Conservation (phyloP, 2,888 invertebrate species). For the Amphipyra tragopoginis region DNA sequence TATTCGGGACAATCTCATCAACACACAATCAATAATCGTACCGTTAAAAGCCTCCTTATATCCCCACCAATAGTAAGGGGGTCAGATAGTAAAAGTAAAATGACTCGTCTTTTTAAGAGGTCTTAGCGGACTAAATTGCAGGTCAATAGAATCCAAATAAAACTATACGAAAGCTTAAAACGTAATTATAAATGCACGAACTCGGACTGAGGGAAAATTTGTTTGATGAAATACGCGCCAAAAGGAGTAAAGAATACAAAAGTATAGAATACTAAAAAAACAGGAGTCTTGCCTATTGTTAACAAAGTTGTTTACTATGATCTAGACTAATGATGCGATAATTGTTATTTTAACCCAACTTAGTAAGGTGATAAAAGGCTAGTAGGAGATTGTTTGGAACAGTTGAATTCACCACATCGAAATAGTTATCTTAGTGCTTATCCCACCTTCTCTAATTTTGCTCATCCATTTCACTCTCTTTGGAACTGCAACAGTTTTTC, state of each 20-base stretch:
- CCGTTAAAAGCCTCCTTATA: conserved; percentile 49
- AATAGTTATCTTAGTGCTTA: no score
- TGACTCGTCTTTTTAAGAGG: conserved; percentile 28
- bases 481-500: conserved; percentile 1
- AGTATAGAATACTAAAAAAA: no score
- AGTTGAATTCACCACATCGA: no score
- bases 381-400: no score
- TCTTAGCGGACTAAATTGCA: conserved; percentile 26
- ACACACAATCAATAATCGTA: conserved; percentile 40
- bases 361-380: no score
- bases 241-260: no score
- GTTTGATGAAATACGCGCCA: no score
- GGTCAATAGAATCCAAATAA: conserved; percentile 44
- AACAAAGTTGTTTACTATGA: no score
- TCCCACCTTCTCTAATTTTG: no score
- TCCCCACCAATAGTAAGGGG: conserved; percentile 28
- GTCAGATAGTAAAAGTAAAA: conserved; percentile 55
- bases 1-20: conserved; percentile 36
- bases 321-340: no score
- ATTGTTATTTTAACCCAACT: no score
- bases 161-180: conserved; percentile 14
- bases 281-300: no score
- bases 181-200: conserved; percentile 24
- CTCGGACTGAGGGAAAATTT: not conserved
- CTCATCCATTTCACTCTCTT: not conserved